phyloP scores from a whole-genome alignment of 2,888 invertebrate genomes.

The Xestia xanthographa region DNA sequence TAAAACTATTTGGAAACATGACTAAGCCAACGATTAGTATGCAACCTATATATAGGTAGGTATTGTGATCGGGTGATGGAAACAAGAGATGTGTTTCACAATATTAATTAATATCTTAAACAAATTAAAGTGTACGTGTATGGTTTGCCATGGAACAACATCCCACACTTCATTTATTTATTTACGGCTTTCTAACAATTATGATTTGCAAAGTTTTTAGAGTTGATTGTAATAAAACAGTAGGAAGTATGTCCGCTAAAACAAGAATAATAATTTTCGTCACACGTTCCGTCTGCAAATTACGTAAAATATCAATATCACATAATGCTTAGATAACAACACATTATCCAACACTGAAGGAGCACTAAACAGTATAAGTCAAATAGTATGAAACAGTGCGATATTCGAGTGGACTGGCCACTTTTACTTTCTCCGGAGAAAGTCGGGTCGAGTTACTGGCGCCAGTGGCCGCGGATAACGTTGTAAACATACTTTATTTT shows the following conservation, averaged over 20 bases:
- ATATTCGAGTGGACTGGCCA: slow-evolving; percentile 62
- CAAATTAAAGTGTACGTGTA: neutral
- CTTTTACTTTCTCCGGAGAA: slow-evolving; percentile 68
- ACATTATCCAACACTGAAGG: slow-evolving; percentile 42
- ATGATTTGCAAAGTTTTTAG: neutral
- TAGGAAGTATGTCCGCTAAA: neutral
- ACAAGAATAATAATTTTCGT: neutral
- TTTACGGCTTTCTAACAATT: neutral
- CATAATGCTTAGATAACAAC: slow-evolving; percentile 52
- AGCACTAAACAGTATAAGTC: slow-evolving; percentile 27
- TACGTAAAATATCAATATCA: slow-evolving; percentile 42
- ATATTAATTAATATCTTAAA: neutral
- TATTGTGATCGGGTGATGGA: neutral
- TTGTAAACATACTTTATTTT: slow-evolving; percentile 36
- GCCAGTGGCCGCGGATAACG: slow-evolving; percentile 31
- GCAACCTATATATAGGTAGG: neutral
- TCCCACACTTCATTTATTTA: neutral
- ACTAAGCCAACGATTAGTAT: neutral
- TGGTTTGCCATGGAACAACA: neutral
- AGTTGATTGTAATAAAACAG: neutral
- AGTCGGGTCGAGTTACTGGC: slow-evolving; percentile 52
- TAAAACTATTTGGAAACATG: neutral
- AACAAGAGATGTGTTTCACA: neutral
- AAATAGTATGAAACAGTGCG: slow-evolving; percentile 54
- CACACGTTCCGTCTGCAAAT: slow-evolving; percentile 22